phyloP scores from a whole-genome alignment of 2,888 invertebrate genomes.

The Mesoligia furuncula region DNA sequence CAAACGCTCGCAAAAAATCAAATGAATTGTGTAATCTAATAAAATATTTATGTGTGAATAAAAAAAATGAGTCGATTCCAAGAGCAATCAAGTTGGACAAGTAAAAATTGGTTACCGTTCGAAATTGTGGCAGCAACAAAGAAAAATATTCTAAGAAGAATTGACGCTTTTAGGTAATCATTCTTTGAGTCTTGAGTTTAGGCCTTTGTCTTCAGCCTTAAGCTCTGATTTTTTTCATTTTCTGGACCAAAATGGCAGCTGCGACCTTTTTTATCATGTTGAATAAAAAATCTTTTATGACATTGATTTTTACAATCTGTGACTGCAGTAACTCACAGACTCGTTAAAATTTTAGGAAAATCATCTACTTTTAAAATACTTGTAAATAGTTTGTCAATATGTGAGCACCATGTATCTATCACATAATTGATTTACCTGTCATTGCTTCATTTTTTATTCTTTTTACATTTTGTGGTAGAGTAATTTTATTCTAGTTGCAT shows the following conservation, averaged over 20 bases:
- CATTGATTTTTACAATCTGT: too few relatives aligned
- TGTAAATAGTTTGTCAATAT: too few relatives aligned
- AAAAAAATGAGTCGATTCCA: conserved; percentile 54
- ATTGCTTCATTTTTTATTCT: too few relatives aligned
- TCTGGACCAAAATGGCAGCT: neutral
- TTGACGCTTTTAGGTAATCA: conserved; percentile 28
- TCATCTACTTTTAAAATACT: too few relatives aligned
- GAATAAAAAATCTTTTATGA: neutral
- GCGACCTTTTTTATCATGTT: neutral
- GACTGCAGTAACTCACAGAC: too few relatives aligned
- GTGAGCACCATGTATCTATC: too few relatives aligned
- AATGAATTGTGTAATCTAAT: conserved; percentile 47
- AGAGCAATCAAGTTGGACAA: conserved; percentile 46
- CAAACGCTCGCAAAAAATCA: conserved; percentile 12
- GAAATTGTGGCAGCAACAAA: conserved; percentile 43
- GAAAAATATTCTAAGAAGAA: conserved; percentile 44
- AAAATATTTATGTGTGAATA: conserved; percentile 52
- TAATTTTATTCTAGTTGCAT: too few relatives aligned
- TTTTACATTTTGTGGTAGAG: too few relatives aligned
- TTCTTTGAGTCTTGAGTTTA: neutral
- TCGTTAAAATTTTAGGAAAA: too few relatives aligned
- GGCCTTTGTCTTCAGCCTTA: neutral
- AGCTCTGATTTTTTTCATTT: neutral
- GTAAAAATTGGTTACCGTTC: conserved; percentile 48
- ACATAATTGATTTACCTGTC: too few relatives aligned